phyloP scores from a whole-genome alignment of 2,113 vertebrate genomes.

The Tiliqua scincoides region DNA sequence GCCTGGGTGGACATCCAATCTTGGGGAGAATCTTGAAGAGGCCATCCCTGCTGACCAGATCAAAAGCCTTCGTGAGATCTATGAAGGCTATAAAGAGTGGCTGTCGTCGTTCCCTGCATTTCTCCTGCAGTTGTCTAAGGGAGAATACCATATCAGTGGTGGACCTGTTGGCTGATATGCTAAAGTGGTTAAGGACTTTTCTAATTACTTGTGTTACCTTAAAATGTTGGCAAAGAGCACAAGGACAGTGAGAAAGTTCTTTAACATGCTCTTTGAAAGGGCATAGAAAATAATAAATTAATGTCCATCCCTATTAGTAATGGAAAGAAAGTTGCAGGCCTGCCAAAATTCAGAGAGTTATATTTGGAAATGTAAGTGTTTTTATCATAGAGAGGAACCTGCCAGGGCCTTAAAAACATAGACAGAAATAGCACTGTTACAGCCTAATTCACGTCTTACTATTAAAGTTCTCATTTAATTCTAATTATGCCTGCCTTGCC shows the following conservation, averaged over 20 bases:
- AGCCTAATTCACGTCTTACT: conserved; percentile 36
- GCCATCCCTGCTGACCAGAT: too few relatives aligned
- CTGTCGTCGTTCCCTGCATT: too few relatives aligned
- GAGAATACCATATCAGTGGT: too few relatives aligned
- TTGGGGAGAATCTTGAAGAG: too few relatives aligned
- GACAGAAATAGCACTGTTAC: conserved; percentile 50
- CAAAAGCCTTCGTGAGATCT: too few relatives aligned
- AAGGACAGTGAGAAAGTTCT: conserved; percentile 38
- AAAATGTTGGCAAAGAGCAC: conserved; percentile 30
- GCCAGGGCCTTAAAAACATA: conserved; percentile 40
- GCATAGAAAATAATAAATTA: conserved; percentile 35
- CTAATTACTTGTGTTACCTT: conserved; percentile 53
- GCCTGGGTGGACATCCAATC: too few relatives aligned
- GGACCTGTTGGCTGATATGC: too few relatives aligned
- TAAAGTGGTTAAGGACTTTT: conserved; percentile 23
- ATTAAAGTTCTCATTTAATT: conserved; percentile 53
- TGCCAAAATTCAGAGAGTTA: conserved; percentile 45
- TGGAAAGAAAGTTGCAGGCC: conserved; percentile 38
- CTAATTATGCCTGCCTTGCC: conserved; percentile 40
- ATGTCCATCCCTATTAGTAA: conserved; percentile 48
- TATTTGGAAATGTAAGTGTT: conserved; percentile 61
- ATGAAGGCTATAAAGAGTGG: too few relatives aligned
- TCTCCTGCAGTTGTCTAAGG: too few relatives aligned
- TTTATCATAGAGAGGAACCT: conserved; percentile 55
- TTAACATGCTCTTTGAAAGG: conserved; percentile 50